Evolutionary conservation across 2,888 invertebrate genomes (phyloP).

Genomic region (Harmothoe impar): DNA sequence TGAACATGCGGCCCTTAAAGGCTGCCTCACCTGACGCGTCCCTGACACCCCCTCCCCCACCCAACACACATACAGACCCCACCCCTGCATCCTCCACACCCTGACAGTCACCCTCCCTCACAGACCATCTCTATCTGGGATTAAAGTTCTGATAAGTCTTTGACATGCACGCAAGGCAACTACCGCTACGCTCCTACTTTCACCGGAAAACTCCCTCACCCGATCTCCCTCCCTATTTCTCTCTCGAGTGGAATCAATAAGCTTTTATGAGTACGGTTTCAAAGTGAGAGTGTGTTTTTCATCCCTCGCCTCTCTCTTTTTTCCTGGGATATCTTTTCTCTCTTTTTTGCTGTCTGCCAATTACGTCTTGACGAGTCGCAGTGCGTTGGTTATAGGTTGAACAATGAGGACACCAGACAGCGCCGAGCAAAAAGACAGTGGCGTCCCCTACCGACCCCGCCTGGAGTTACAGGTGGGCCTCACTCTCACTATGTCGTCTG

Average conservation of each 20-base stretch:
- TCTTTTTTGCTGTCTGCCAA: not conserved
- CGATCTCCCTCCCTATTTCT: not conserved
- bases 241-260: constrained; percentile 48
- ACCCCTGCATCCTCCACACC: no score
- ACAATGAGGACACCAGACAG: constrained; percentile 21
- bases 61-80: not conserved
- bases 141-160: constrained; percentile 32
- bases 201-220: not conserved
- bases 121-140: not conserved
- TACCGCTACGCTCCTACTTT: not conserved
- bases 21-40: constrained; percentile 16
- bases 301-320: not conserved
- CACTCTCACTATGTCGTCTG: not conserved
- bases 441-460: not conserved
- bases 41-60: not conserved
- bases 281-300: constrained; percentile 40
- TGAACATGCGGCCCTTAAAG: no score
- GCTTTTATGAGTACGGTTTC: constrained; percentile 57
- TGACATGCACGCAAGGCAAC: constrained; percentile 33
- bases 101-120: not conserved
- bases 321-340: not conserved
- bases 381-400: not conserved
- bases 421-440: not conserved
- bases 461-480: constrained; percentile 41
- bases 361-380: not conserved